Percentiles rank a stretch among this genome's conserved stretches.
phyloP scores from a whole-genome alignment of 2,888 invertebrate species.

The Incurvaria masculella region DNA sequence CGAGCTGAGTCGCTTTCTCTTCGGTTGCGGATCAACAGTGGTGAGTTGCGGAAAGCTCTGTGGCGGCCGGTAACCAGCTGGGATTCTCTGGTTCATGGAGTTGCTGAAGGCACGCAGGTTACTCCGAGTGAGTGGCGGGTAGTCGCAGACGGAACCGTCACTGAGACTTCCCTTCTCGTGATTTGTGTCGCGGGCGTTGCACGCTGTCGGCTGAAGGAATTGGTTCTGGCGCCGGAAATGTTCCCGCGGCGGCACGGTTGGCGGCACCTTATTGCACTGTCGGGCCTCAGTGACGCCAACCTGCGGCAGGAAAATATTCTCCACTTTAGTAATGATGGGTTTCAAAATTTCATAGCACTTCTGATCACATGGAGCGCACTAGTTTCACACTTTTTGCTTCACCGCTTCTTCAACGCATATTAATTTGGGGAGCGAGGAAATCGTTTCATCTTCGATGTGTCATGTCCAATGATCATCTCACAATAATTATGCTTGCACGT shows the following conservation, averaged over 20 bases:
- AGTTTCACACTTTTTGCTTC: too few species aligned
- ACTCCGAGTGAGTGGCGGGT: constrained; percentile 27
- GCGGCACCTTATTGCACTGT: constrained; percentile 48
- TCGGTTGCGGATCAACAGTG: neutral
- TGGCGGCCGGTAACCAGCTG: constrained; percentile 5
- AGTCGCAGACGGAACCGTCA: constrained; percentile 41
- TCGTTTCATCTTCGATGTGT: too few species aligned
- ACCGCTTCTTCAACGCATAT: neutral
- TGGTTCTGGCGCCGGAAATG: constrained; percentile 29
- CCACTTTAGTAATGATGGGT: constrained; percentile 55
- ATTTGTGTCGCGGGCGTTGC: neutral
- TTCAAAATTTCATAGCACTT: constrained; percentile 39
- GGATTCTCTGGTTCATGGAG: constrained; percentile 26
- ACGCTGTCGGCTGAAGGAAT: constrained; percentile 11
- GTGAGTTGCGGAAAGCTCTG: neutral
- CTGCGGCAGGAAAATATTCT: constrained; percentile 58
- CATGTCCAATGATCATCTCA: too few species aligned
- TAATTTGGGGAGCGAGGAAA: too few species aligned
- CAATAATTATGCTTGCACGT: too few species aligned
- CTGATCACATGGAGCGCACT: neutral
- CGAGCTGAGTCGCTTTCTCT: constrained; percentile 20
- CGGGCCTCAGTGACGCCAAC: constrained; percentile 57
- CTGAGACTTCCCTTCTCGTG: constrained; percentile 19
- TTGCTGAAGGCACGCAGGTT: constrained; percentile 24
- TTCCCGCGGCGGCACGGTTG: constrained; percentile 42